phyloP scores from a whole-genome alignment of 2,888 invertebrate genomes.

The Agrilus biguttatus region DNA sequence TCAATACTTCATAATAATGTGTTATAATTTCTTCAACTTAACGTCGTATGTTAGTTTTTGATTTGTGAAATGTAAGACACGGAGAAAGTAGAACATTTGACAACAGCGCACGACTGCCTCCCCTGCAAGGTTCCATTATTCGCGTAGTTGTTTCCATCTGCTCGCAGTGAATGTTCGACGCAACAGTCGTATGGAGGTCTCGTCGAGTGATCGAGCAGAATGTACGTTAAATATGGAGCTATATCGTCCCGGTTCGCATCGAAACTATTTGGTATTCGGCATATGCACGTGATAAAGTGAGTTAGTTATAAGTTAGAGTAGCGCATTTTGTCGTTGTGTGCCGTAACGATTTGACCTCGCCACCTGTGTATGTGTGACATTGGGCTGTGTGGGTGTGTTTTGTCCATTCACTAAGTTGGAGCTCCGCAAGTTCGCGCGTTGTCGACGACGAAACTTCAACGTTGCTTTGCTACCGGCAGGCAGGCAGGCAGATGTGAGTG shows the following conservation, averaged over 20 bases:
- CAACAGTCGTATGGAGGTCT: conserved; percentile 13
- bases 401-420: conserved; percentile 19
- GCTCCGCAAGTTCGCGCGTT: conserved; percentile 3
- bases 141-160: conserved; percentile 7
- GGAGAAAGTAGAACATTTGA: too few relatives aligned
- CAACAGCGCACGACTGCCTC: too few relatives aligned
- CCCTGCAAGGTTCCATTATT: not conserved
- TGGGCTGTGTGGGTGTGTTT: conserved; percentile 24
- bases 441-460: conserved; percentile 12
- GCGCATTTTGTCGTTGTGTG: not conserved
- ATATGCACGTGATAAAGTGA: conserved; percentile 8
- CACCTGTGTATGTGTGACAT: conserved; percentile 26
- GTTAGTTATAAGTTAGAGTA: conserved; percentile 2
- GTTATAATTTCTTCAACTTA: too few relatives aligned
- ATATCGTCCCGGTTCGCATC: conserved; percentile 8
- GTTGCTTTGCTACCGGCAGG: conserved; percentile 11
- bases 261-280: conserved; percentile 8
- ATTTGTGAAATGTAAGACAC: too few relatives aligned
- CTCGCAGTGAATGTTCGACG: conserved; percentile 11
- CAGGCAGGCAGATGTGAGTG: conserved; percentile 8
- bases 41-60: too few relatives aligned
- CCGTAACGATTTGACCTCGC: conserved; percentile 11
- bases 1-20: too few relatives aligned
- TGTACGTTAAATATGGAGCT: conserved; percentile 11
- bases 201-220: conserved; percentile 5